These are phyloP conservation scores for Brachionus sp. DNA, from an alignment of 1,140 invertebrate genomes.

Conservation along the genomic window DNA sequence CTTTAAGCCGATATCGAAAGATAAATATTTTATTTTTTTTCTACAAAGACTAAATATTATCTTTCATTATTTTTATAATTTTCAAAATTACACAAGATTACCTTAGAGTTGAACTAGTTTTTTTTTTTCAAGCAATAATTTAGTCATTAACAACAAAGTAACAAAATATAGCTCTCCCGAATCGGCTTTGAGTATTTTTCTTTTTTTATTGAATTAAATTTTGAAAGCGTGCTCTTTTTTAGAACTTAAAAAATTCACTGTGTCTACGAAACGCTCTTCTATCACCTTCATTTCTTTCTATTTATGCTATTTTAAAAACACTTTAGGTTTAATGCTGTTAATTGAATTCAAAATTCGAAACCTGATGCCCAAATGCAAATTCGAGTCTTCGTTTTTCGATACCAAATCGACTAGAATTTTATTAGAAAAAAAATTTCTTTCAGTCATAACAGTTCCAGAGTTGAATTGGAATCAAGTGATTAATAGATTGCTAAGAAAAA, in stretches of 20 bases:
- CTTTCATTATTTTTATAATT: constrained; percentile 16
- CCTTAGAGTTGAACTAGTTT: constrained; percentile 28
- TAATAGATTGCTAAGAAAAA: background rate
- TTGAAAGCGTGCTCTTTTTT: background rate
- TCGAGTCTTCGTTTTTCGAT: background rate
- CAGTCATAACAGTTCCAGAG: background rate
- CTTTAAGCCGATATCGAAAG: constrained; percentile 1
- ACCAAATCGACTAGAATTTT: background rate
- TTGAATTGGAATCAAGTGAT: background rate
- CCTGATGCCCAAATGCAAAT: background rate
- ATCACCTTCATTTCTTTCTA: background rate
- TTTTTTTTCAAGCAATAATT: background rate
- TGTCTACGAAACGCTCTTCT: background rate
- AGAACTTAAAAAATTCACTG: background rate
- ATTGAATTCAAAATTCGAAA: background rate
- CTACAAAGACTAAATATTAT: constrained; percentile 4
- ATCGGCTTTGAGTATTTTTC: background rate
- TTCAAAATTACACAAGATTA: constrained; percentile 32
- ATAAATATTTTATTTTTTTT: constrained; percentile 18
- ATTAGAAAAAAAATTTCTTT: too few relatives aligned
- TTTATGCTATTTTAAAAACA: background rate
- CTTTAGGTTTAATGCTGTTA: background rate
- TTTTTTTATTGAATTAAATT: background rate
- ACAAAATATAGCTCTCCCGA: background rate
- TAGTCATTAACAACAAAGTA: background rate